Evolutionary conservation across 2,113 vertebrate species (phyloP).

Genomic region (Catharus bicknelli): DNA sequence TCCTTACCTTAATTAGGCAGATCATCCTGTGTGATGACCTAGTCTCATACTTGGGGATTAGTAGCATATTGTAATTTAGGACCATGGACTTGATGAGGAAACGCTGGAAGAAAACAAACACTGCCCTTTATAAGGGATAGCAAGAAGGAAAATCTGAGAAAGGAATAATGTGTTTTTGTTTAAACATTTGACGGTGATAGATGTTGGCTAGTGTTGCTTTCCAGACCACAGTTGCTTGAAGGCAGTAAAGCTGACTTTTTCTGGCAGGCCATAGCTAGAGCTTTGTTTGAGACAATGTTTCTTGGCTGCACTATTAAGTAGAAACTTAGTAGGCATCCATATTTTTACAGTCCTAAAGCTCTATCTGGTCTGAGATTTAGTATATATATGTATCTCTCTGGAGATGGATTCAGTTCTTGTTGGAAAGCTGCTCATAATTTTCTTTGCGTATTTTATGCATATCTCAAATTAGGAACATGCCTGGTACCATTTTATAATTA

Average conservation of each 20-base stretch:
- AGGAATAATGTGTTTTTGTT: constrained; percentile 32
- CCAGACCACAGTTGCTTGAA: constrained; percentile 23
- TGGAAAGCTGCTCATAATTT: background rate
- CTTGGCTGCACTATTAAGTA: constrained; percentile 1
- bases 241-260: constrained; percentile 43
- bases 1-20: background rate
- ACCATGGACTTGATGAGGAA: background rate
- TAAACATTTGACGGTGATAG: background rate
- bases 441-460: background rate
- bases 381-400: background rate
- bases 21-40: background rate
- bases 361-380: background rate
- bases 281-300: constrained; percentile 27
- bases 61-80: background rate
- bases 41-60: background rate
- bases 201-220: constrained; percentile 24
- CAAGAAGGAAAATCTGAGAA: constrained; percentile 28
- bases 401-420: background rate
- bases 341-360: constrained; percentile 30
- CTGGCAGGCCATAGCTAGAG: constrained; percentile 20
- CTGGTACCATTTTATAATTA: background rate
- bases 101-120: background rate
- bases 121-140: background rate
- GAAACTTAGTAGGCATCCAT: constrained; percentile 35
- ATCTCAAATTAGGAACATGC: background rate